phyloP scores from a whole-genome alignment of 2,113 vertebrate genomes.

The Hippocampus mohnikei region DNA sequence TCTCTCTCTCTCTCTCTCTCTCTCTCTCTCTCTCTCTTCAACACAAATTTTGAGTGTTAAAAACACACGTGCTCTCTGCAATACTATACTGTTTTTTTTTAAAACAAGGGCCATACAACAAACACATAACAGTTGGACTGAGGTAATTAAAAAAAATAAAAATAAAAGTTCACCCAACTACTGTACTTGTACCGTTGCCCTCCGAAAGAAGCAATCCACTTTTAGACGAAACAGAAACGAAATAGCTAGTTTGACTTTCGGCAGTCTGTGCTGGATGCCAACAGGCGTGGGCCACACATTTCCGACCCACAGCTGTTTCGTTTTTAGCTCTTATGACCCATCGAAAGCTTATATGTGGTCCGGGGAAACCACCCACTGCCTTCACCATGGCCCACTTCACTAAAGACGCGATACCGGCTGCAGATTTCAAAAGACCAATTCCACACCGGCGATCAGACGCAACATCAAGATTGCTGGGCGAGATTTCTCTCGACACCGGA shows the following conservation, averaged over 20 bases:
- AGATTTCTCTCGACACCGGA: constrained; percentile 30
- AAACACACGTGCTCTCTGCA: too few relatives aligned
- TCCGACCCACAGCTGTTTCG: constrained; percentile 33
- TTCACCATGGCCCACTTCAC: constrained; percentile 3
- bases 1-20: too few relatives aligned
- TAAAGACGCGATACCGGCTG: constrained; percentile 10
- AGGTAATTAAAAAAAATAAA: background rate
- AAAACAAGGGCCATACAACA: too few relatives aligned
- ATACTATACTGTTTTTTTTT: too few relatives aligned
- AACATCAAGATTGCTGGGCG: constrained; percentile 18
- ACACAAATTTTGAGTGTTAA: too few relatives aligned
- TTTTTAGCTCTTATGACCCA: constrained; percentile 29
- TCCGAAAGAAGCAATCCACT: background rate
- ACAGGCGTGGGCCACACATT: constrained; percentile 30
- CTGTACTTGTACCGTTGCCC: background rate
- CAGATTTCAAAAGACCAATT: constrained; percentile 48
- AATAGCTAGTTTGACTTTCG: background rate
- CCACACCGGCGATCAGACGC: constrained; percentile 46
- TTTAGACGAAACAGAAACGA: background rate
- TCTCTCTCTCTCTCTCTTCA: too few relatives aligned
- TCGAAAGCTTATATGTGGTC: constrained; percentile 32
- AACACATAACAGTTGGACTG: background rate
- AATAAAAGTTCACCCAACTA: background rate
- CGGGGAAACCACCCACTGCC: constrained; percentile 20
- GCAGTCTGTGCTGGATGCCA: background rate